A percentile compares a stretch with the other conserved stretches of the same genome.
Conservation (phyloP, 1,140 invertebrate species). For the Tetramorium alpestre region DNA sequence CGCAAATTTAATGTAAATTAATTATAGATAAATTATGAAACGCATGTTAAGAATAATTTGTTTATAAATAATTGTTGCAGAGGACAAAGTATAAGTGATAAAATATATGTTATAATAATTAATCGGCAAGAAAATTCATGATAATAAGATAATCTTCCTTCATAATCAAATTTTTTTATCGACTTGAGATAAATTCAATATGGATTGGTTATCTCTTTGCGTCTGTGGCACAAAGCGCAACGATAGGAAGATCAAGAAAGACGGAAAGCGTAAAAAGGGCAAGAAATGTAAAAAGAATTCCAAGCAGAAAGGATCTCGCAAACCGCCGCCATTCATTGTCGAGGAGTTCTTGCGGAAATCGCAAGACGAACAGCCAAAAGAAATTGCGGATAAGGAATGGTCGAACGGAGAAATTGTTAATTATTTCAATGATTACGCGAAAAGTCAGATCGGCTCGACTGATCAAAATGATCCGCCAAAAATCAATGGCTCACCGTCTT, state of each 20-base stretch:
- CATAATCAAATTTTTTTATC: not conserved
- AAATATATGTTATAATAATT: not conserved
- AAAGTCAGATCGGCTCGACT: not conserved
- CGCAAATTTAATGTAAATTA: not conserved
- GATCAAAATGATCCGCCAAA: not conserved
- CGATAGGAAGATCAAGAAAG: slow-evolving; percentile 19
- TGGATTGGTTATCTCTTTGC: slow-evolving; percentile 60
- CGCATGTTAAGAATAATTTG: not conserved
- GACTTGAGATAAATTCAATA: slow-evolving; percentile 23
- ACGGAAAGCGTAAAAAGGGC: slow-evolving; percentile 15
- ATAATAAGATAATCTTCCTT: not conserved
- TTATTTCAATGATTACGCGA: not conserved
- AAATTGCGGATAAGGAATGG: slow-evolving; percentile 8
- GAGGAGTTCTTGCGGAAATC: slow-evolving; percentile 21
- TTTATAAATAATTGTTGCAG: not conserved
- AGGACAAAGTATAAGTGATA: not conserved
- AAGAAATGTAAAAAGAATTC: slow-evolving; percentile 35
- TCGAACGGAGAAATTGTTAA: slow-evolving; percentile 8
- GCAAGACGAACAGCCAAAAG: slow-evolving; percentile 18
- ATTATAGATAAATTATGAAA: not conserved
- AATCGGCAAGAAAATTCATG: not conserved
- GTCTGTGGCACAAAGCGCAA: slow-evolving; percentile 51
- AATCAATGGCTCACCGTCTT: not conserved
- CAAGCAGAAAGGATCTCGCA: slow-evolving; percentile 20
- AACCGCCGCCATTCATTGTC: not conserved